phyloP scores from a whole-genome alignment of 2,113 vertebrate species.

The Heterotis niloticus region DNA sequence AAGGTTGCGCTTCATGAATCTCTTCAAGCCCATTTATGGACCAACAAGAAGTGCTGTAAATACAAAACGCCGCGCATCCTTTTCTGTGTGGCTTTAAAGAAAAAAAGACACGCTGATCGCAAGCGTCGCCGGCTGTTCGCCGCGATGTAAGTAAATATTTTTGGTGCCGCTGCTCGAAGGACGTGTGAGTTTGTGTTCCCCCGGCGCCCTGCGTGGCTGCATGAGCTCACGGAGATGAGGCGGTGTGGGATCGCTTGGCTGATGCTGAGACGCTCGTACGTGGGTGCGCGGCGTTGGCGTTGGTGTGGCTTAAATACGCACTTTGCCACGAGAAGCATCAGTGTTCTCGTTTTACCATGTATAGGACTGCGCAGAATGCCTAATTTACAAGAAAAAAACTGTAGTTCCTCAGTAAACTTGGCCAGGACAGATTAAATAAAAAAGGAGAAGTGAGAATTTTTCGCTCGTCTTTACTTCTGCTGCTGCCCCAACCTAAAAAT shows the following conservation, averaged over 20 bases:
- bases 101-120: background rate
- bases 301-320: conserved; percentile 24
- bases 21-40: too few relatives aligned
- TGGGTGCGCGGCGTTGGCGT: conserved; percentile 23
- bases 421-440: background rate
- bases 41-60: too few relatives aligned
- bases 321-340: background rate
- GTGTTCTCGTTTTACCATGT: conserved; percentile 25
- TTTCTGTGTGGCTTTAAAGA: too few relatives aligned
- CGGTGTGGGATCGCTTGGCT: conserved; percentile 25
- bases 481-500: conserved; percentile 53
- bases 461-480: conserved; percentile 46
- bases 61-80: too few relatives aligned
- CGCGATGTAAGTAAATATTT: conserved; percentile 14
- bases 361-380: background rate
- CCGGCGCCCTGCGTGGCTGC: background rate
- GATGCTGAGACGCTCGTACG: background rate
- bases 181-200: conserved; percentile 16
- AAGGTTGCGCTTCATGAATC: too few relatives aligned
- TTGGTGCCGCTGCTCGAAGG: conserved; percentile 6
- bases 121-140: background rate
- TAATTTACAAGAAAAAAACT: background rate
- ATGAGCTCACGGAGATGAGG: background rate
- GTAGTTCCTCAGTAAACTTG: background rate
- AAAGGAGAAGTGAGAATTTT: conserved; percentile 55